Conservation (phyloP, 64 coral and sea anemone genomes). For the Dendrophyllia cribrosa region DNA sequence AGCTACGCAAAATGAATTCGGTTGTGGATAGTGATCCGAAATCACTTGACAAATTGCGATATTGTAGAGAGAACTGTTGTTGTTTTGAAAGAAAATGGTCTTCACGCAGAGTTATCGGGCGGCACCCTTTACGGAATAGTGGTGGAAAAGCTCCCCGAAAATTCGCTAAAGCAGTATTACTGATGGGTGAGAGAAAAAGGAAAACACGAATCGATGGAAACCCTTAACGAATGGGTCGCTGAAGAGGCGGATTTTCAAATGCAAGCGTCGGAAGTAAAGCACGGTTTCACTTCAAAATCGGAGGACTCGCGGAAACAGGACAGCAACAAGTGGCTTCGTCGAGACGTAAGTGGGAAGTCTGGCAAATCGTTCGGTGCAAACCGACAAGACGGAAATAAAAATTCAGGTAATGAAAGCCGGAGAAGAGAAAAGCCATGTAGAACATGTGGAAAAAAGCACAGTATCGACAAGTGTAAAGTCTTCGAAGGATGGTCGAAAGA, state of each 20-base stretch:
- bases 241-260: neutral
- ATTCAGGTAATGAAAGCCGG: neutral
- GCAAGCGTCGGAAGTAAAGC: constrained; percentile 4
- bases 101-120: constrained; percentile 59
- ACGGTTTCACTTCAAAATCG: neutral
- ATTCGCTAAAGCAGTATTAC: neutral
- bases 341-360: neutral
- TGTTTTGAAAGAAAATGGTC: constrained; percentile 65
- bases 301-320: neutral
- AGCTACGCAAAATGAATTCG: constrained; percentile 42
- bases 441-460: neutral
- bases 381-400: neutral
- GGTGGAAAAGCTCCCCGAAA: constrained; percentile 61
- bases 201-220: neutral
- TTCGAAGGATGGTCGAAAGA: neutral
- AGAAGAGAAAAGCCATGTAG: neutral
- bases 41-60: constrained; percentile 63
- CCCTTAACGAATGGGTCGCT: neutral
- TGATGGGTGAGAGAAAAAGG: neutral
- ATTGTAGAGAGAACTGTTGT: constrained; percentile 56
- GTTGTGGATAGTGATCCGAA: constrained; percentile 56
- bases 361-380: neutral
- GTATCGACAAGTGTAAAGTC: neutral
- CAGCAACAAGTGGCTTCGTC: neutral
- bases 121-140: constrained; percentile 71